These are phyloP conservation scores for Xyrichtys novacula DNA, from an alignment of 2,797 vertebrate species.

Conservation along the genomic window DNA sequence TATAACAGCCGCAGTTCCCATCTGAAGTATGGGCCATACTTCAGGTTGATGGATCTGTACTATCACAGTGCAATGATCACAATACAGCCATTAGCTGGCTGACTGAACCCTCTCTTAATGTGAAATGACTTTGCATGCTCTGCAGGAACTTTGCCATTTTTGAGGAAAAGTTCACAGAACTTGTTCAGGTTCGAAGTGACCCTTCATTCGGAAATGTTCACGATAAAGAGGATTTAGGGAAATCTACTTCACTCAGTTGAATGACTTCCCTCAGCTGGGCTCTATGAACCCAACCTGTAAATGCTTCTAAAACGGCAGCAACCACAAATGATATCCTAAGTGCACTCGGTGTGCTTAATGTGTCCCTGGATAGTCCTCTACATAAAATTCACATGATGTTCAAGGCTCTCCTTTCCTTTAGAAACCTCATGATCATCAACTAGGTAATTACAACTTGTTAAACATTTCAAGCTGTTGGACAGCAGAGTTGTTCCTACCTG, in stretches of 20 bases:
- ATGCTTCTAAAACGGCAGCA: conserved; percentile 61
- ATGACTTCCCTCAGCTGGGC: conserved; percentile 7
- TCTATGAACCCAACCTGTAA: conserved; percentile 46
- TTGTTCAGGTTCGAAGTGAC: conserved; percentile 16
- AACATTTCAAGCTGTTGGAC: conserved; percentile 11
- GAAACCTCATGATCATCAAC: conserved; percentile 8
- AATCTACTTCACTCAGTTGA: conserved; percentile 25
- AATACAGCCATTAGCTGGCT: conserved; percentile 46
- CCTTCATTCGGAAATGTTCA: conserved; percentile 10
- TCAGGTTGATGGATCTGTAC: conserved; percentile 58
- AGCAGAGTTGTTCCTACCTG: not conserved
- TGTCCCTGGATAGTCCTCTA: conserved; percentile 29
- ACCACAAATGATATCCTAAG: conserved; percentile 54
- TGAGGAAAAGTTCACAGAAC: conserved; percentile 11
- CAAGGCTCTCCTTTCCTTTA: conserved; percentile 18
- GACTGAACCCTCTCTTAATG: conserved; percentile 46
- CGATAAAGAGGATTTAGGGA: conserved; percentile 18
- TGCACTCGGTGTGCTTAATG: conserved; percentile 49
- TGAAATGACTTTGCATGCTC: conserved; percentile 55
- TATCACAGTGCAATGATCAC: conserved; percentile 54
- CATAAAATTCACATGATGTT: conserved; percentile 30
- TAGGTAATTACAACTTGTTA: conserved; percentile 9
- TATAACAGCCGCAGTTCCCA: conserved; percentile 48
- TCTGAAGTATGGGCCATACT: conserved; percentile 41
- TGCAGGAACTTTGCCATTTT: conserved; percentile 17